Conservation (phyloP, 2,797 vertebrate genomes). For the Cirrhinus molitorella region DNA sequence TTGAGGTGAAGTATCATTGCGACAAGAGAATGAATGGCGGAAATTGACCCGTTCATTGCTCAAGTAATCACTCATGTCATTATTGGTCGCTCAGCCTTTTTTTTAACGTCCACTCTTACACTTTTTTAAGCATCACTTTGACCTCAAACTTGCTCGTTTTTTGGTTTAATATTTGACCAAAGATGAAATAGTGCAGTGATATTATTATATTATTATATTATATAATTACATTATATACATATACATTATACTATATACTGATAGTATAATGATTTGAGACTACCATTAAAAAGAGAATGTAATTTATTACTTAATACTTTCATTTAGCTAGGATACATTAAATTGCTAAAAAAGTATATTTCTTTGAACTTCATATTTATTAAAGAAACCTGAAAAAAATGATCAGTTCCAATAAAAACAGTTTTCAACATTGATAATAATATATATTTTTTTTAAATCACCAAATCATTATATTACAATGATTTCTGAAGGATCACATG, state of each 20-base stretch:
- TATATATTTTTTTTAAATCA: neutral
- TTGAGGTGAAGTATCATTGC: slow-evolving; percentile 84
- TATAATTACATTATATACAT: no score
- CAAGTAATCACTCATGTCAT: slow-evolving; percentile 6
- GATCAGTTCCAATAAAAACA: neutral
- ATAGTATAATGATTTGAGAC: neutral
- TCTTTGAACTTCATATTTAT: neutral
- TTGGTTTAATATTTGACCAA: neutral
- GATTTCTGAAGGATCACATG: neutral
- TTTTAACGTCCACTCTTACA: neutral
- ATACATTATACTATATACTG: no score
- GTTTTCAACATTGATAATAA: neutral
- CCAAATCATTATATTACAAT: neutral
- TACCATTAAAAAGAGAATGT: neutral
- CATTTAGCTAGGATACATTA: neutral
- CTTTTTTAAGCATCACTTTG: neutral
- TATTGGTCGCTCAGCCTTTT: neutral
- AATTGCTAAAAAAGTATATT: neutral
- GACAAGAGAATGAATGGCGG: neutral
- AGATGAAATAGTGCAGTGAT: neutral
- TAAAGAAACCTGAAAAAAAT: neutral
- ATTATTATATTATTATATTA: no score
- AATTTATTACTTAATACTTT: no score
- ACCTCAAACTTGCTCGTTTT: neutral
- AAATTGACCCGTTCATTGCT: neutral